Percentiles rank a stretch among this genome's conserved stretches.
Conservation (phyloP, 2,113 vertebrate species). For the Tragulus kanchil region DNA sequence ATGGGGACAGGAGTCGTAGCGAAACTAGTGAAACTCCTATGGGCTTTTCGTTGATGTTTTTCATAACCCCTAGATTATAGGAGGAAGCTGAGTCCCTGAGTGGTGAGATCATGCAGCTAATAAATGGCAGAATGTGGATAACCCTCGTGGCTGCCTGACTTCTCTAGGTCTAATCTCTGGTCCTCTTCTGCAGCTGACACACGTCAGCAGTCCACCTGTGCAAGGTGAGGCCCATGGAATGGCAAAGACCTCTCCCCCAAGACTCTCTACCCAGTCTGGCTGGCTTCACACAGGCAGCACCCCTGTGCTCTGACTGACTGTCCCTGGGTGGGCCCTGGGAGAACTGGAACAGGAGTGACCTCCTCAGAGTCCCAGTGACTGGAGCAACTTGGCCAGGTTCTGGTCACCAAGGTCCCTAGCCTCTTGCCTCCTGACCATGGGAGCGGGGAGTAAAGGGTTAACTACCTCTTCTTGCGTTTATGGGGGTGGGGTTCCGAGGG, state of each 20-base stretch:
- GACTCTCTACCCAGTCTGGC: background rate
- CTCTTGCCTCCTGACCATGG: background rate
- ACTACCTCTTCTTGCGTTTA: background rate
- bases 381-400: background rate
- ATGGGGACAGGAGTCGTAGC: background rate
- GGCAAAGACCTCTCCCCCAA: background rate
- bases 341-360: background rate
- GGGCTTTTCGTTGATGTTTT: background rate
- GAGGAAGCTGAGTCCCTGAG: conserved; percentile 9
- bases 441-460: conserved; percentile 52
- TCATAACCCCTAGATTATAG: background rate
- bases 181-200: background rate
- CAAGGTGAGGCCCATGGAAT: background rate
- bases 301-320: background rate
- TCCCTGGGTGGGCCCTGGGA: background rate
- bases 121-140: background rate
- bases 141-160: background rate
- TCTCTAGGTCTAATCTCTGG: background rate
- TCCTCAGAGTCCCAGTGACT: background rate
- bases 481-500: background rate
- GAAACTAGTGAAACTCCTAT: background rate
- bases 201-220: background rate
- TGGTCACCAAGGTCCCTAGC: background rate
- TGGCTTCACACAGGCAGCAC: background rate
- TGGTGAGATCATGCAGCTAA: background rate